These are phyloP conservation scores for Iphiclides podalirius DNA, from an alignment of 2,888 invertebrate species.

Conservation along the genomic window DNA sequence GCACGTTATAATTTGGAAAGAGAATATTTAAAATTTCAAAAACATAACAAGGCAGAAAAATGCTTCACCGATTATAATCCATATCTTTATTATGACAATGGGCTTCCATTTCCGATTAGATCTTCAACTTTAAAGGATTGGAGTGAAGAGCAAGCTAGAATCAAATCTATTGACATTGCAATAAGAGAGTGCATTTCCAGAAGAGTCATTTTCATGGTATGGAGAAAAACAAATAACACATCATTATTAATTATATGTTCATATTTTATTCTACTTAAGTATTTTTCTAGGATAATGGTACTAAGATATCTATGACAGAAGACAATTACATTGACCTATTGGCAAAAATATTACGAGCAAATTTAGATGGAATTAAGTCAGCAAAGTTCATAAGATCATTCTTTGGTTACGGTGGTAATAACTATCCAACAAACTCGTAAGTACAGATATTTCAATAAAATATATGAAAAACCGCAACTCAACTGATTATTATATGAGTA, in stretches of 20 bases:
- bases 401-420: constrained; percentile 57
- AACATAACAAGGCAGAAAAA: constrained; percentile 31
- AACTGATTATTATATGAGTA: too few relatives aligned
- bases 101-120: constrained; percentile 60
- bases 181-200: constrained; percentile 62
- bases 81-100: constrained; percentile 60
- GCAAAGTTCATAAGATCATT: constrained; percentile 57
- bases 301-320: constrained; percentile 52
- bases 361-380: constrained; percentile 53
- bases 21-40: constrained; percentile 41
- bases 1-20: constrained; percentile 60
- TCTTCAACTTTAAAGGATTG: constrained; percentile 41
- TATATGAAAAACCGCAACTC: too few relatives aligned
- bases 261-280: not conserved
- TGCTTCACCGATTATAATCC: constrained; percentile 51
- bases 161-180: constrained; percentile 59
- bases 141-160: constrained; percentile 47
- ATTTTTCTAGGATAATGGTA: constrained; percentile 53
- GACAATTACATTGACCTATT: constrained; percentile 58
- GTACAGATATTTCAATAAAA: constrained; percentile 19
- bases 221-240: constrained; percentile 19
- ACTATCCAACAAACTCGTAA: constrained; percentile 50
- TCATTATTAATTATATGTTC: too few relatives aligned
- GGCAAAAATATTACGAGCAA: constrained; percentile 59
- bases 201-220: constrained; percentile 61